A percentile compares a stretch with the other conserved stretches of the same genome.
phyloP scores from a whole-genome alignment of 2,797 vertebrate genomes.

The Siniperca obscura region DNA sequence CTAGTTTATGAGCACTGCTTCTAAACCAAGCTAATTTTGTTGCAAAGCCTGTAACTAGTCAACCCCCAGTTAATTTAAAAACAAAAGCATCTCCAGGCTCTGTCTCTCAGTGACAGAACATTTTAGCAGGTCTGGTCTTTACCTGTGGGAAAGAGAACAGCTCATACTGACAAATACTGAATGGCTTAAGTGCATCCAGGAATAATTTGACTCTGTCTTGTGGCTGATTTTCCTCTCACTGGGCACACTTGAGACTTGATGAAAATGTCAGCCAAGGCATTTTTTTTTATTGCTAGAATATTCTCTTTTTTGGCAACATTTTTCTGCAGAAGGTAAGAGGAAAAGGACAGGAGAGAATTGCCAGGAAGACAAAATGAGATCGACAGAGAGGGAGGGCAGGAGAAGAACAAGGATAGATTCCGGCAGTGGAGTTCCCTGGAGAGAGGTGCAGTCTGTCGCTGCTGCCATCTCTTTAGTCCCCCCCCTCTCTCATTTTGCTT shows the following conservation, averaged over 20 bases:
- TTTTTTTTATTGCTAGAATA: constrained; percentile 24
- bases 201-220: constrained; percentile 60
- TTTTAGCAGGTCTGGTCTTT: background rate
- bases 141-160: constrained; percentile 21
- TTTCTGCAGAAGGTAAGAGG: constrained; percentile 30
- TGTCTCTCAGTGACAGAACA: constrained; percentile 9
- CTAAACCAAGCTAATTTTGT: background rate
- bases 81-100: constrained; percentile 6
- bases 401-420: constrained; percentile 45
- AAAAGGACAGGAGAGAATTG: constrained; percentile 10
- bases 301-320: constrained; percentile 35
- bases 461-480: constrained; percentile 34
- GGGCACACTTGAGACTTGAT: constrained; percentile 25
- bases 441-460: constrained; percentile 61
- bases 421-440: constrained; percentile 50
- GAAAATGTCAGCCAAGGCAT: constrained; percentile 18
- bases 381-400: background rate
- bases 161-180: constrained; percentile 47
- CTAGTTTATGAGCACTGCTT: background rate
- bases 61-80: background rate
- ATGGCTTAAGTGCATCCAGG: constrained; percentile 47
- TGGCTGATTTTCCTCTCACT: constrained; percentile 29
- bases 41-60: background rate
- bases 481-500: constrained; percentile 15
- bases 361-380: constrained; percentile 26